Conservation (phyloP, 2,113 vertebrate genomes). For the Ictidomys tridecemlineatus region DNA sequence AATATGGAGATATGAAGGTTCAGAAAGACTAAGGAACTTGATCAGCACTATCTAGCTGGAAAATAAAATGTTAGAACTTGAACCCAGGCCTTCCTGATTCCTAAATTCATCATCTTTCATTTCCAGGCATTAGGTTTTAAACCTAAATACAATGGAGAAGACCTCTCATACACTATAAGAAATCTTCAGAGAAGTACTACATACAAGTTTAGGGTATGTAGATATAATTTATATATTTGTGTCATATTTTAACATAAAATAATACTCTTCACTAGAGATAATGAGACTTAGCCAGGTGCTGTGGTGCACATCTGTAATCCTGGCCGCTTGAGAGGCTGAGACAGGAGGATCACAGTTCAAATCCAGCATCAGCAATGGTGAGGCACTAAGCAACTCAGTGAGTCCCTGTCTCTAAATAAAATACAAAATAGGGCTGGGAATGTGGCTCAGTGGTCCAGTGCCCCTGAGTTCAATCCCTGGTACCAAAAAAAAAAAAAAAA, state of each 20-base stretch:
- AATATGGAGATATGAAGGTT: background rate
- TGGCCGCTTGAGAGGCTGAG: no score
- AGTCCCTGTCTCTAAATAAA: no score
- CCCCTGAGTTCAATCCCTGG: no score
- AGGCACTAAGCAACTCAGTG: no score
- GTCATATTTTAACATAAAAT: constrained; percentile 43
- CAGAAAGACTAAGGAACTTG: background rate
- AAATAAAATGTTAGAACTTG: background rate
- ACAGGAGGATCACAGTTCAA: no score
- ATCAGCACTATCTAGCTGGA: background rate
- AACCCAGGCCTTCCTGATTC: background rate
- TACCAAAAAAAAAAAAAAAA: no score
- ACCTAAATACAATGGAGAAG: constrained; percentile 90
- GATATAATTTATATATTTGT: background rate
- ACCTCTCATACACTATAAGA: constrained; percentile 88
- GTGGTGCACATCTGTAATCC: no score
- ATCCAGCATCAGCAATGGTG: no score
- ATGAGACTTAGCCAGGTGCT: no score
- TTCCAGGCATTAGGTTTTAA: constrained; percentile 90
- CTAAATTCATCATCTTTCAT: constrained; percentile 25
- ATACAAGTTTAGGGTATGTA: constrained; percentile 91
- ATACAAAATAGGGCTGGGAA: no score
- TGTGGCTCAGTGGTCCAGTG: no score
- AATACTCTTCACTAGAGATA: background rate
- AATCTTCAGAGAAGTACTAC: constrained; percentile 89